A percentile compares a stretch with the other conserved stretches of the same genome.
These are phyloP conservation scores for Sylvia borin DNA, from an alignment of 2,797 vertebrate species.

Conservation along the genomic window DNA sequence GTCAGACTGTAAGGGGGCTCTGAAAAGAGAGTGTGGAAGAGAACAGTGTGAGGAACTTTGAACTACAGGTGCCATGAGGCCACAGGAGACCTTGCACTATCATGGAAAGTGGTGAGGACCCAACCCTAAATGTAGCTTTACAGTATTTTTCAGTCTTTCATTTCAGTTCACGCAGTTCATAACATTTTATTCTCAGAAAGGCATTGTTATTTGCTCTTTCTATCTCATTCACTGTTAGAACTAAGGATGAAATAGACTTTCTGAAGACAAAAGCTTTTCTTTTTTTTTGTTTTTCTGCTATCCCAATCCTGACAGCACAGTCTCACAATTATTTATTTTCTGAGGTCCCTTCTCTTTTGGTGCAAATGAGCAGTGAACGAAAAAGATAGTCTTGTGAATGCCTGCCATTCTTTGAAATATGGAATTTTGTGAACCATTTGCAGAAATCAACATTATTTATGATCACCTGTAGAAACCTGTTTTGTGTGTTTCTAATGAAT, in stretches of 20 bases:
- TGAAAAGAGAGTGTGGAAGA: neutral
- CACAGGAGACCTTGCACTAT: neutral
- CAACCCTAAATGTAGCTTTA: neutral
- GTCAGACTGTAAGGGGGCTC: neutral
- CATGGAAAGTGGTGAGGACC: neutral
- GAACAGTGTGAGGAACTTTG: neutral
- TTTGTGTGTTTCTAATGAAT: conserved; percentile 25
- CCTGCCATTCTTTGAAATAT: neutral
- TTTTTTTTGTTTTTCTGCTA: neutral
- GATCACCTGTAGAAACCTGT: neutral
- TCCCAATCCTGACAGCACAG: neutral
- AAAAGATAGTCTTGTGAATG: neutral
- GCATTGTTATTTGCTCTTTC: neutral
- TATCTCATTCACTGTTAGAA: neutral
- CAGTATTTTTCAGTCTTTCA: neutral
- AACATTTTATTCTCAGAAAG: neutral
- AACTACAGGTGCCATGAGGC: neutral
- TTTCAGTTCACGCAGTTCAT: neutral
- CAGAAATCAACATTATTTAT: conserved; percentile 22
- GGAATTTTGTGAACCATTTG: neutral
- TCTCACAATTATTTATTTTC: neutral
- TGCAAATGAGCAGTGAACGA: neutral
- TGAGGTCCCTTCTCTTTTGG: neutral
- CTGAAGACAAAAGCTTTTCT: neutral
- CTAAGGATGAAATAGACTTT: neutral